Evolutionary conservation across 1,140 invertebrate species (phyloP), one percentile per base, ranked within the genome.

Genomic region (Mya arenaria): DNA sequence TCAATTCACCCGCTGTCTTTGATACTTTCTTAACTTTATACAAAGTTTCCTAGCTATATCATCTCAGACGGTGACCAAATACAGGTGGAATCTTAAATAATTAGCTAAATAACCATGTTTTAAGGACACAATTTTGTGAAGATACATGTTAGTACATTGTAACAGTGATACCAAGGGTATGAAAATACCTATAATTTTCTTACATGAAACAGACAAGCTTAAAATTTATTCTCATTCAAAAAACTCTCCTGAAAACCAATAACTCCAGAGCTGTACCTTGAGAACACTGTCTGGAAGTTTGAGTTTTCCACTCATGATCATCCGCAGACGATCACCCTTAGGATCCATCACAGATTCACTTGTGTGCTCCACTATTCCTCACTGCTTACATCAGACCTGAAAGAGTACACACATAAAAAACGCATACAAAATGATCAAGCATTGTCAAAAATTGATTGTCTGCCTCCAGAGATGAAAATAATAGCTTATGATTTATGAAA

Each of bases 291-390:
- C 75, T 1, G 75, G 75, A 17, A 79, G 32, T 37, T 79, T 79
- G 8, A 79, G 65, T n/a, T 69, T 44, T 34, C 75, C 75, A 41
- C 48, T 69, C 32, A 68, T 63, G 39, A 79, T 69, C 65, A 55
- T 55, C 25, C 65, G 23, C 34, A 79, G 32, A 15, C 75, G 63
- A 44, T 79, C 75, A 25, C 75, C 75, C 39, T 79, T 79, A 15
- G 75, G 75, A 69, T 79, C 75, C 75, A 79, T 79, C 66, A 10
- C 39, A 17, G 28, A n/a, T n/a, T n/a, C n/a, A n/a, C n/a, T n/a
- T n/a, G n/a, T n/a, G n/a, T n/a, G n/a, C n/a, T n/a, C n/a, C n/a
- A n/a, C n/a, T n/a, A n/a, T n/a, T n/a, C n/a, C n/a, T n/a, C n/a
- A n/a, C n/a, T n/a, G n/a, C n/a, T n/a, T n/a, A n/a, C n/a, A n/a